These are phyloP conservation scores for Corythaeola cristata DNA, from an alignment of 2,113 vertebrate species.

Conservation along the genomic window DNA sequence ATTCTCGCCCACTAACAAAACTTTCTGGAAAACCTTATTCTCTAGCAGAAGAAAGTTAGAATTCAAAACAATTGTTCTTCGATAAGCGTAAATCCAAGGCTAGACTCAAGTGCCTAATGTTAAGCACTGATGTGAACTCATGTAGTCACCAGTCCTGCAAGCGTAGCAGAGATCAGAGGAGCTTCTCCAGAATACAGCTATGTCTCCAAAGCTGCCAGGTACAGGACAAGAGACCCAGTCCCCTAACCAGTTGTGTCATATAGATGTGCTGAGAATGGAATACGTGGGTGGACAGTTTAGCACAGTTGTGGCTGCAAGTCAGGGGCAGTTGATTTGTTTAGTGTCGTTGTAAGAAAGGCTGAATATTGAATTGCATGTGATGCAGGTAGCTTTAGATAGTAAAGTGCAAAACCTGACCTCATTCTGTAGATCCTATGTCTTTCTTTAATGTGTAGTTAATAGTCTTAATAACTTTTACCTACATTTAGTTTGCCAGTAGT, in stretches of 20 bases:
- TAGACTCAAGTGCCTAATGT: accelerated
- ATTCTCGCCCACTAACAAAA: background rate
- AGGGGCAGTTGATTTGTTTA: background rate
- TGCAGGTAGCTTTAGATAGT: background rate
- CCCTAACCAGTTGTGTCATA: background rate
- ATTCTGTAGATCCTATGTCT: background rate
- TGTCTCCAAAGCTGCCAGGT: background rate
- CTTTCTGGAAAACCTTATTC: background rate
- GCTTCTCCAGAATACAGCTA: background rate
- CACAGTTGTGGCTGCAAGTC: background rate
- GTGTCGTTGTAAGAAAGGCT: background rate
- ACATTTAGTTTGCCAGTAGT: background rate
- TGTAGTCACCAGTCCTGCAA: too few species aligned
- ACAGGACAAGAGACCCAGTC: background rate
- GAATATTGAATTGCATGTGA: background rate
- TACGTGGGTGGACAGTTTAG: accelerated
- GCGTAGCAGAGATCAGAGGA: background rate
- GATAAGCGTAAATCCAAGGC: background rate
- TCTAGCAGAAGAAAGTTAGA: background rate
- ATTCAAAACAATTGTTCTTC: background rate
- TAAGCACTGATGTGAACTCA: accelerated
- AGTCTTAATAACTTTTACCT: background rate
- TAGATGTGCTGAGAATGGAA: background rate
- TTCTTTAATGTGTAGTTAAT: background rate
- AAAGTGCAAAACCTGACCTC: background rate